Evolutionary conservation across 2,113 vertebrate species (phyloP), one percentile per base, ranked within the genome.

Genomic region (Furnarius figulus): DNA sequence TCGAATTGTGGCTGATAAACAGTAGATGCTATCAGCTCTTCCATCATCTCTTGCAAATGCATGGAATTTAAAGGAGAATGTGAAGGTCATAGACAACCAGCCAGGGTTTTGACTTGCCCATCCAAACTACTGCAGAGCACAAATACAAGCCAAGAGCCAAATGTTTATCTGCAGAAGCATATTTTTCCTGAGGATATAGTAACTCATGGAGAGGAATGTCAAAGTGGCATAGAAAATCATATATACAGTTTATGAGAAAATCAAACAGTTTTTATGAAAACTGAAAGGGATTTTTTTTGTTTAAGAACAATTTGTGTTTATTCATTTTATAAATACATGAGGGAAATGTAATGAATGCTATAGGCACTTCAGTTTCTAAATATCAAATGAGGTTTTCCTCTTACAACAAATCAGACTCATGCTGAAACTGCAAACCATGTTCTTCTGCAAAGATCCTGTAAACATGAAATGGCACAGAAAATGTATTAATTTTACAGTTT

Each of bases 141-240:
- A 90, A 87, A 62, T 61, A 76, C 47, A 86, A 70, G 33, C 62
- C 56, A 49, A 52, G 55, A 94, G 80, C 42, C 59, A 62, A 92
- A 76, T 82, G 55, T 79, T 97, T 95, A 92, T 93, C 85, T 90
- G 77, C 93, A 95, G 83, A 73, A 85, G 65, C 75, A 52, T 74
- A 47, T 94, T 89, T 96, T 84, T 89, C 67, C 83, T 88, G 86
- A 82, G 79, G 66, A 66, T 87, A 72, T 25, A 35, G 53, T 85
- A 82, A 89, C 56, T 92, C 35, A 3, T 18, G 71, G 71, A 74
- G 52, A 80, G 53, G 55, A 82, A 71, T 52, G 82, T 90, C 68
- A 63, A 58, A 85, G 75, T 50, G 53, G 52, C 72, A 72, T 7
- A 44, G 63, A 91, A 94, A 95, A 87, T 50, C 10, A 80, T 80